phyloP scores from a whole-genome alignment of 1,140 invertebrate species.

The Rhynchophorus ferrugineus region DNA sequence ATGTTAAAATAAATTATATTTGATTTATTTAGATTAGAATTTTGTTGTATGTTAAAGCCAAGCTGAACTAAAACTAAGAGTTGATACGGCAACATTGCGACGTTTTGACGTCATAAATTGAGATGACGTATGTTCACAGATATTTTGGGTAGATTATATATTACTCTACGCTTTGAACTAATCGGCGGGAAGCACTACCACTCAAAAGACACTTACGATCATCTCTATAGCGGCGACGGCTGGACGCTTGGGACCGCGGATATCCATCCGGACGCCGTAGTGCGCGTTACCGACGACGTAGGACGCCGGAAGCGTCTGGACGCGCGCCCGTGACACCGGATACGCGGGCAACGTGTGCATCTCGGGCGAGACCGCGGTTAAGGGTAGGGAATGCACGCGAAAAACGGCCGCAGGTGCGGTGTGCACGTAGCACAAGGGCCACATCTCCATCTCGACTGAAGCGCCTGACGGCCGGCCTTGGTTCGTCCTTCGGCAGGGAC shows the following conservation, averaged over 20 bases:
- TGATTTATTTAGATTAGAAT: no score
- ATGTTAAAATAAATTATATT: no score
- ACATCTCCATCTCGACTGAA: conserved; percentile 34
- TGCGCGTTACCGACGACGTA: conserved; percentile 27
- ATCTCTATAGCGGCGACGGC: conserved; percentile 25
- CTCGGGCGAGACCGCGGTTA: conserved; percentile 29
- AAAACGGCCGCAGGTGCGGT: conserved; percentile 44
- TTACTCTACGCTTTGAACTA: no score
- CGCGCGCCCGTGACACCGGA: conserved; percentile 26
- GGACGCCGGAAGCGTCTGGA: conserved; percentile 41
- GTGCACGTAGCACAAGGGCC: conserved; percentile 40
- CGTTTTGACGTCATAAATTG: no score
- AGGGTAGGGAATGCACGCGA: conserved; percentile 47
- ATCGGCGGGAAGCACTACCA: no score
- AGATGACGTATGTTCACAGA: no score
- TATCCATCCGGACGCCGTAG: conserved; percentile 8
- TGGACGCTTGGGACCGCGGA: conserved; percentile 25
- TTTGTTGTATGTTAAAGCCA: no score
- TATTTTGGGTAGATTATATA: no score
- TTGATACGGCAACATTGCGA: no score
- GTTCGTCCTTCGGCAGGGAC: conserved; percentile 43
- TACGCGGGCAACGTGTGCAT: conserved; percentile 40
- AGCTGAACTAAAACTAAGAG: no score
- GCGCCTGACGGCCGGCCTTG: conserved; percentile 34
- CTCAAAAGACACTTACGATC: conserved; percentile 24